Percentiles rank a stretch among this genome's conserved stretches.
These are phyloP conservation scores for Pedionomus torquatus DNA, from an alignment of 2,113 vertebrate genomes.

Conservation along the genomic window DNA sequence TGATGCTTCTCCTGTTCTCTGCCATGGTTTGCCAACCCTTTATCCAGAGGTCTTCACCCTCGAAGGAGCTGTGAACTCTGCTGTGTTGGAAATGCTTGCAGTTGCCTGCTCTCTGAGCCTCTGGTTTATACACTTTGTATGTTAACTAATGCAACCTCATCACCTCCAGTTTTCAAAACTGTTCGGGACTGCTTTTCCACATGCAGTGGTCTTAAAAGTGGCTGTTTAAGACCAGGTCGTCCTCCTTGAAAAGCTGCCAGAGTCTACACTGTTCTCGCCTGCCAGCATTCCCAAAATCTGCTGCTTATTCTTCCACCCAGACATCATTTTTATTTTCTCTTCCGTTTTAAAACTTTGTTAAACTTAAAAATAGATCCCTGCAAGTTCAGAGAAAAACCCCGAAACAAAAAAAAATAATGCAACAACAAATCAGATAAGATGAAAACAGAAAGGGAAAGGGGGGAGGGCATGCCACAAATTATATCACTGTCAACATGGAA, in stretches of 20 bases:
- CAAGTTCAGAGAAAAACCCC: conserved; percentile 52
- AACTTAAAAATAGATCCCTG: conserved; percentile 65
- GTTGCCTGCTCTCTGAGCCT: neutral
- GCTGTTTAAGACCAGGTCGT: neutral
- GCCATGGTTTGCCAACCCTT: neutral
- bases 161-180: neutral
- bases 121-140: neutral
- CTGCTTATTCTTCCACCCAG: conserved; percentile 20
- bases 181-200: neutral
- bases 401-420: conserved; percentile 42
- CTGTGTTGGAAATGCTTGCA: neutral
- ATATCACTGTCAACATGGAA: conserved; percentile 62
- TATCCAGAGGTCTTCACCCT: neutral
- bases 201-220: neutral
- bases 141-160: neutral
- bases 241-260: neutral
- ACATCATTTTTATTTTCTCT: conserved; percentile 34
- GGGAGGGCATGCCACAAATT: conserved; percentile 64
- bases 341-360: conserved; percentile 19
- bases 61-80: neutral
- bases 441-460: conserved; percentile 54
- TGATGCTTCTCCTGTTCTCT: neutral
- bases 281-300: conserved; percentile 29
- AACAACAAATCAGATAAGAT: conserved; percentile 65
- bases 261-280: neutral